A percentile compares a stretch with the other conserved stretches of the same genome.
Evolutionary conservation across 2,797 vertebrate genomes (phyloP).

Genomic region (Morelia viridis): DNA sequence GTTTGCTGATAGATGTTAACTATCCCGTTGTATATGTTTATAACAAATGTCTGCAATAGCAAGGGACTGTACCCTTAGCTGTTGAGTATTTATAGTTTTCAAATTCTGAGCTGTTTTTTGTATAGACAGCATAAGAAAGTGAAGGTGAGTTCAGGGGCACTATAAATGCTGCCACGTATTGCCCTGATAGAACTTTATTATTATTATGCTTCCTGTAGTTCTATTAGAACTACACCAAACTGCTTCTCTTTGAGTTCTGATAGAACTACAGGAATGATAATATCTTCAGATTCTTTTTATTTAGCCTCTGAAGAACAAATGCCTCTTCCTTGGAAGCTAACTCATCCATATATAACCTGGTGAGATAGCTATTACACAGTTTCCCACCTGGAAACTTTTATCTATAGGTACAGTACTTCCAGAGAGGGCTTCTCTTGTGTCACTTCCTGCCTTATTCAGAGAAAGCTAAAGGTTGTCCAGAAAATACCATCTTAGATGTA

Average conservation of each 20-base stretch:
- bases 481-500: background rate
- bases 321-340: background rate
- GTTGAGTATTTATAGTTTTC: background rate
- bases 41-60: background rate
- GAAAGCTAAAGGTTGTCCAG: background rate
- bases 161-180: background rate
- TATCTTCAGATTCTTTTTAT: background rate
- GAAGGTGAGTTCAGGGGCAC: background rate
- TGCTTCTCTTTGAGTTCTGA: background rate
- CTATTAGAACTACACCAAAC: background rate
- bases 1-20: background rate
- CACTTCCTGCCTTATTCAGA: background rate
- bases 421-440: background rate
- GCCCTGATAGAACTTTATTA: background rate
- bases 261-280: background rate
- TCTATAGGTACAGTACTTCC: background rate
- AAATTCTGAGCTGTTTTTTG: background rate
- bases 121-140: background rate
- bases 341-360: background rate
- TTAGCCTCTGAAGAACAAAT: background rate
- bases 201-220: background rate
- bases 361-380: background rate
- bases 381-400: background rate
- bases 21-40: background rate
- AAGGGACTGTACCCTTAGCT: background rate